Conservation (phyloP, 2,888 invertebrate genomes). For the Psylliodes chrysocephalus region DNA sequence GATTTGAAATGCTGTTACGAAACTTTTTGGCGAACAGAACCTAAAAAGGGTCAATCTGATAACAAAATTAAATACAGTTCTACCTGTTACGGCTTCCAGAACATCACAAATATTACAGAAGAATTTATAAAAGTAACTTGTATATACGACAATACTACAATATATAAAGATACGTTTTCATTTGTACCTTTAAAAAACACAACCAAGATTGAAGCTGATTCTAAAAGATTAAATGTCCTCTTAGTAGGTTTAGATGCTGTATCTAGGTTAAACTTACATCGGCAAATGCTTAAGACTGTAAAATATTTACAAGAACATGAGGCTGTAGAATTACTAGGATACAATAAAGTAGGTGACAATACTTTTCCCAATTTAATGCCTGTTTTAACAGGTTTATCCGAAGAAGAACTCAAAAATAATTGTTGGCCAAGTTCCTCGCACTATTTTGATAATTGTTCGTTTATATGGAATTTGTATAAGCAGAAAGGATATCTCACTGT, state of each 20-base stretch:
- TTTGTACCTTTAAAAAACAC: slow-evolving; percentile 68
- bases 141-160: slow-evolving; percentile 62
- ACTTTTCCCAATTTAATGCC: slow-evolving; percentile 92
- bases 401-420: slow-evolving; percentile 70
- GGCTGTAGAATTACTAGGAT: slow-evolving; percentile 84
- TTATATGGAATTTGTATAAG: slow-evolving; percentile 86
- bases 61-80: slow-evolving; percentile 65
- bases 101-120: slow-evolving; percentile 64
- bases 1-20: slow-evolving; percentile 72
- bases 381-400: slow-evolving; percentile 77
- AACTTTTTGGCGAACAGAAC: slow-evolving; percentile 68
- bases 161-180: slow-evolving; percentile 77
- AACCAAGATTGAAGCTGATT: not conserved
- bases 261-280: slow-evolving; percentile 84
- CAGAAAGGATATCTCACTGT: slow-evolving; percentile 79
- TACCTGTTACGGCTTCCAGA: slow-evolving; percentile 66
- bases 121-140: slow-evolving; percentile 80
- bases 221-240: slow-evolving; percentile 72
- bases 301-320: slow-evolving; percentile 70
- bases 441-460: slow-evolving; percentile 81
- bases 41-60: slow-evolving; percentile 65
- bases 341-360: slow-evolving; percentile 94
- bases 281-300: slow-evolving; percentile 82
- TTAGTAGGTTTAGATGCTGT: slow-evolving; percentile 87
- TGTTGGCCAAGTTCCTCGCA: slow-evolving; percentile 69